phyloP scores from a whole-genome alignment of 2,888 invertebrate genomes.

The Nephrotoma flavescens region DNA sequence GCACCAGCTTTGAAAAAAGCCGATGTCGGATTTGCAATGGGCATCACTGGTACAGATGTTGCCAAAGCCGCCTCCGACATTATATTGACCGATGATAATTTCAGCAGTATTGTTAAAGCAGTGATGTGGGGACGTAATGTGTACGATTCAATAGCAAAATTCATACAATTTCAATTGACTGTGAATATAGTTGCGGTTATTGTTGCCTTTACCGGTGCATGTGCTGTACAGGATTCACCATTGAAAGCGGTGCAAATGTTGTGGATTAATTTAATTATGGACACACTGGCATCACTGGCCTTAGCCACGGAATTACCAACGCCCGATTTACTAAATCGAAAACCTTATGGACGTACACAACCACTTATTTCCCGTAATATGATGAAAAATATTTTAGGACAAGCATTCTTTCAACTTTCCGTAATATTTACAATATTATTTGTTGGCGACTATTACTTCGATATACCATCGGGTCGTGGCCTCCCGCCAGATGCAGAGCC shows the following conservation, averaged over 20 bases:
- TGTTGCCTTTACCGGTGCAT: constrained; percentile 97
- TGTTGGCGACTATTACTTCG: constrained; percentile 75
- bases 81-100: constrained; percentile 97
- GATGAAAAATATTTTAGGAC: constrained; percentile 99
- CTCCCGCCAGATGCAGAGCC: constrained; percentile 65
- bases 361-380: constrained; percentile 94
- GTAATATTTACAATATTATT: constrained; percentile 91
- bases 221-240: constrained; percentile 94
- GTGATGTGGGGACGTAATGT: constrained; percentile 99
- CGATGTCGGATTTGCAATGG: constrained; percentile 99
- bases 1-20: constrained; percentile 96
- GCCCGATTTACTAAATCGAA: constrained; percentile 77
- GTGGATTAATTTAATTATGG: constrained; percentile 99
- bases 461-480: constrained; percentile 82
- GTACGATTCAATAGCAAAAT: constrained; percentile 98
- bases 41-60: constrained; percentile 98
- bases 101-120: constrained; percentile 97
- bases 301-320: constrained; percentile 95
- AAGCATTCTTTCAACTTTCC: constrained; percentile 88
- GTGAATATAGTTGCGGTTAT: constrained; percentile 98
- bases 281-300: constrained; percentile 92
- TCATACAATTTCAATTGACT: constrained; percentile 97
- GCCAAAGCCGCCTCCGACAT: constrained; percentile 99
- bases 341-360: constrained; percentile 96
- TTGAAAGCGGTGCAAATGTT: constrained; percentile 99